Percentiles rank a stretch among this genome's conserved stretches.
These are phyloP conservation scores for Phataginus tetradactyla DNA, from an alignment of 2,797 vertebrate species.

Conservation along the genomic window DNA sequence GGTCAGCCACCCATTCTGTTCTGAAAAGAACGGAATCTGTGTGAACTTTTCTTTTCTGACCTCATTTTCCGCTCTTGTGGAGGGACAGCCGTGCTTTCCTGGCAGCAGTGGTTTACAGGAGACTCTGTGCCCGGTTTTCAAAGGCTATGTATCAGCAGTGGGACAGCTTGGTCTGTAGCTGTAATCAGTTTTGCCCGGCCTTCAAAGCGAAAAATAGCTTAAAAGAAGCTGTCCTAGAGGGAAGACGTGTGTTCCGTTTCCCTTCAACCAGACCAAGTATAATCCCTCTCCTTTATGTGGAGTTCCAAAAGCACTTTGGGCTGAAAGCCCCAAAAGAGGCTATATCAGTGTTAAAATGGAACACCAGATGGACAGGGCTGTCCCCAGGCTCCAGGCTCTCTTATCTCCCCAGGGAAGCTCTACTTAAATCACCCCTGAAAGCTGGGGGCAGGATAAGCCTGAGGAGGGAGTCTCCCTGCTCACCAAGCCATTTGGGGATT, in stretches of 20 bases:
- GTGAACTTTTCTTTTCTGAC: neutral
- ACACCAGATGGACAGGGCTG: neutral
- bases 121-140: slow-evolving; percentile 35
- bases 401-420: neutral
- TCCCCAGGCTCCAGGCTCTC: neutral
- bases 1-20: neutral
- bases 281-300: neutral
- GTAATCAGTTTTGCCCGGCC: neutral
- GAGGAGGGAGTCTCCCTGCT: neutral
- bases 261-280: neutral
- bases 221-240: slow-evolving; percentile 49
- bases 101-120: neutral
- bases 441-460: neutral
- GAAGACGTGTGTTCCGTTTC: neutral
- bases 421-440: neutral
- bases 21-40: neutral
- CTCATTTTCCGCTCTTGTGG: neutral
- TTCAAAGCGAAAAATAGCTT: slow-evolving; percentile 62
- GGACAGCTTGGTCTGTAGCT: slow-evolving; percentile 11
- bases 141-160: neutral
- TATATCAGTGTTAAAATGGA: neutral
- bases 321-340: neutral
- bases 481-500: neutral
- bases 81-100: neutral
- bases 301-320: slow-evolving; percentile 28